phyloP scores from a whole-genome alignment of 2,113 vertebrate species.

The Macroglossus sobrinus region DNA sequence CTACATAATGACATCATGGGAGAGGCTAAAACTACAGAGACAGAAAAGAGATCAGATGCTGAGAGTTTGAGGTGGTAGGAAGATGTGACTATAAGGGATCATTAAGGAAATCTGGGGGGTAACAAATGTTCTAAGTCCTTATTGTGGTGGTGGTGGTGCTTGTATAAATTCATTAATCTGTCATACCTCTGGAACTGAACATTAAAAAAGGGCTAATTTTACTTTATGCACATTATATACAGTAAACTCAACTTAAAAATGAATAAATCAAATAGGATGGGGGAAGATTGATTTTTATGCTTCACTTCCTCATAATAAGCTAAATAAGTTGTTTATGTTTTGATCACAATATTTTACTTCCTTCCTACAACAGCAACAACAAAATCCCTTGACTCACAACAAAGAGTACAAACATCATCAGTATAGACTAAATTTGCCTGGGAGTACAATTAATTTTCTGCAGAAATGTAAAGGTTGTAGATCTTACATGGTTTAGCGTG shows the following conservation, averaged over 20 bases:
- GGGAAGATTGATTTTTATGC: not conserved
- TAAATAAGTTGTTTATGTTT: not conserved
- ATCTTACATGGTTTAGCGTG: not conserved
- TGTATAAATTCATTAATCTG: not conserved
- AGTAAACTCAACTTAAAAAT: not conserved
- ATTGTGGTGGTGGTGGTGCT: not conserved
- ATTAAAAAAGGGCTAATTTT: not conserved
- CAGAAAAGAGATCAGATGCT: not conserved
- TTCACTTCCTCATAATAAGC: slow-evolving; percentile 26
- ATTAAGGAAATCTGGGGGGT: not conserved
- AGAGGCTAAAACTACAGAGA: not conserved
- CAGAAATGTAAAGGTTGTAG: not conserved
- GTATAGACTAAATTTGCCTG: not conserved
- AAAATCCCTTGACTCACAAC: not conserved
- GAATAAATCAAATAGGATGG: not conserved
- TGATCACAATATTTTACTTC: slow-evolving; percentile 25
- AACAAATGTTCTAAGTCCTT: not conserved
- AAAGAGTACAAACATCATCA: not conserved
- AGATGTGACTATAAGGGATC: not conserved
- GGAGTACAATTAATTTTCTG: slow-evolving; percentile 6
- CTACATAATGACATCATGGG: not conserved
- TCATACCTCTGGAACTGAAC: not conserved
- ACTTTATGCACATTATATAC: not conserved
- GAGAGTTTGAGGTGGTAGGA: not conserved
- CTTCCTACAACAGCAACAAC: not conserved